These are phyloP conservation scores for Forbesichthys agassizii DNA, from an alignment of 2,113 vertebrate species.

Conservation along the genomic window DNA sequence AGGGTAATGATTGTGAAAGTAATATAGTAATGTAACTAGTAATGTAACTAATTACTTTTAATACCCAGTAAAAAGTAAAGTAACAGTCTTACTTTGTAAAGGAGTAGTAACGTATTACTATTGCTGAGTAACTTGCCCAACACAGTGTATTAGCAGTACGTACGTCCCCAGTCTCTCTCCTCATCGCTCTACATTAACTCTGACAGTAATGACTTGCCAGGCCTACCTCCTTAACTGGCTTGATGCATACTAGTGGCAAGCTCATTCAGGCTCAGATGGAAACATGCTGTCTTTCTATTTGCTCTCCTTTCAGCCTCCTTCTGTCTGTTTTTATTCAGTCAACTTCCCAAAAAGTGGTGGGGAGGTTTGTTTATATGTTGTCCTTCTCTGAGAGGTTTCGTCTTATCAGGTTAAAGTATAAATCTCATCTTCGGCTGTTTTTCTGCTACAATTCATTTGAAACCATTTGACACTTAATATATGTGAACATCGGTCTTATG, in stretches of 20 bases:
- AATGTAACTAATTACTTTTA: too few species aligned
- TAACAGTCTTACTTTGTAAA: too few species aligned
- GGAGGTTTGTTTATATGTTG: slow-evolving; percentile 9
- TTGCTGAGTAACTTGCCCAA: too few species aligned
- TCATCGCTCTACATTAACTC: slow-evolving; percentile 76
- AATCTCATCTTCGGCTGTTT: not conserved
- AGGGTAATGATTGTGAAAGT: too few species aligned
- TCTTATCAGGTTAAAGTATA: not conserved
- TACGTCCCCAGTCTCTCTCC: slow-evolving; percentile 63
- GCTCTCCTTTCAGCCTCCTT: slow-evolving; percentile 23
- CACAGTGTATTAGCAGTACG: slow-evolving; percentile 67
- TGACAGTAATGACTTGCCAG: slow-evolving; percentile 73
- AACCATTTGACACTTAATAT: not conserved
- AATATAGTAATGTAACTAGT: too few species aligned
- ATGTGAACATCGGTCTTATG: not conserved
- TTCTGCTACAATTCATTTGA: too few species aligned
- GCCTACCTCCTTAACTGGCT: slow-evolving; percentile 71
- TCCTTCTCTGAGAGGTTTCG: slow-evolving; percentile 10
- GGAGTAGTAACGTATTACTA: too few species aligned
- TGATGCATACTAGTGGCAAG: slow-evolving; percentile 70
- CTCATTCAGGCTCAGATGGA: slow-evolving; percentile 68
- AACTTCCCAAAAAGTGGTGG: slow-evolving; percentile 18
- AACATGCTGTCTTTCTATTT: slow-evolving; percentile 54
- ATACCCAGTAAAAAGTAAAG: too few species aligned
- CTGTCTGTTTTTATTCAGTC: slow-evolving; percentile 29